phyloP scores from a whole-genome alignment of 2,113 vertebrate genomes.

The Orthonyx spaldingii region DNA sequence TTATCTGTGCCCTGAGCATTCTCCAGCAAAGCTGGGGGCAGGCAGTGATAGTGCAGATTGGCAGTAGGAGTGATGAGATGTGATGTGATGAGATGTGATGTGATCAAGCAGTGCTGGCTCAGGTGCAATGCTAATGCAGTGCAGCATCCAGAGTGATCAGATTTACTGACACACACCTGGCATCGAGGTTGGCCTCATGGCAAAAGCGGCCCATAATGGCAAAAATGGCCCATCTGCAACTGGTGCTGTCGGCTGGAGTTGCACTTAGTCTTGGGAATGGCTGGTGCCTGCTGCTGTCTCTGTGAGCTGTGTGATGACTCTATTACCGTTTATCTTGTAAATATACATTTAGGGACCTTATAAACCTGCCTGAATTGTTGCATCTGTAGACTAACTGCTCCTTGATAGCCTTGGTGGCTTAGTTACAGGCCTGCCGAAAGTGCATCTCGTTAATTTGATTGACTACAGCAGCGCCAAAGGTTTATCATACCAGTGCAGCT shows the following conservation, averaged over 20 bases:
- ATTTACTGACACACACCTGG: background rate
- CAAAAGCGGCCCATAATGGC: background rate
- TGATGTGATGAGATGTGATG: background rate
- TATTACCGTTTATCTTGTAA: background rate
- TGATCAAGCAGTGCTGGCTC: background rate
- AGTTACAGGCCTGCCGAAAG: background rate
- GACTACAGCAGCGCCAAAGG: background rate
- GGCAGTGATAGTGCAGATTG: background rate
- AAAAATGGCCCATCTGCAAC: background rate
- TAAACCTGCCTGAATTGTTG: conserved; percentile 18
- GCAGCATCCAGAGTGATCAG: background rate
- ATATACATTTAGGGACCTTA: conserved; percentile 24
- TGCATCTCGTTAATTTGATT: background rate
- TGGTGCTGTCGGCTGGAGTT: background rate
- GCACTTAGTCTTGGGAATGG: background rate
- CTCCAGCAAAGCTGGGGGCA: background rate
- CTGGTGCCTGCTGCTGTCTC: background rate
- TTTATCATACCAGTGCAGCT: conserved; percentile 29
- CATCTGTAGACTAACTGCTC: conserved; percentile 1
- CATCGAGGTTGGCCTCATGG: background rate
- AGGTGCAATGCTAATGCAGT: background rate
- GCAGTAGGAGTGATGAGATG: background rate
- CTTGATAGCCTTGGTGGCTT: background rate
- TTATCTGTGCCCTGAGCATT: background rate
- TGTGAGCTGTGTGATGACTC: background rate